Evolutionary conservation across 2,888 invertebrate genomes (phyloP).

Genomic region (Silvanus unidentatus): DNA sequence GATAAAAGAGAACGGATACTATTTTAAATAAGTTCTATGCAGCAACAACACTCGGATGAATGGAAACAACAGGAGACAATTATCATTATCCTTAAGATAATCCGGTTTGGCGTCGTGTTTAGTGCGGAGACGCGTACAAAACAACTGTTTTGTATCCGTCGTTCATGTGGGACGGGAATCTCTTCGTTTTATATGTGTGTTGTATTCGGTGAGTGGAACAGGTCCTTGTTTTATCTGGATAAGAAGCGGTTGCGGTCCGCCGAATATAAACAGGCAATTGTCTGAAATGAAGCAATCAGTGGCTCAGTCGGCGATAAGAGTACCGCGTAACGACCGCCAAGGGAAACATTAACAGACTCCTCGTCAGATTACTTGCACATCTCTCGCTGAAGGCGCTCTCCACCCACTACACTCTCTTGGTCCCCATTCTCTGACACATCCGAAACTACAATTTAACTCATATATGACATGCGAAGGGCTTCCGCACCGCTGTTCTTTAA

Average conservation of each 20-base stretch:
- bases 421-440: no score
- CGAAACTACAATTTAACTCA: no score
- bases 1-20: no score
- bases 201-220: constrained; percentile 25
- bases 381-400: constrained; percentile 33
- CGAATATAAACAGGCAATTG: constrained; percentile 51
- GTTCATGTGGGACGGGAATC: constrained; percentile 10
- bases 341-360: constrained; percentile 50
- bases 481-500: no score
- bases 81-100: constrained; percentile 36
- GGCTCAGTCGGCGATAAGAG: constrained; percentile 48
- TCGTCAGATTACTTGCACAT: constrained; percentile 49
- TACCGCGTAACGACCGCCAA: constrained; percentile 47
- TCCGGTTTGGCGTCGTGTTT: constrained; percentile 31
- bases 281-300: constrained; percentile 51
- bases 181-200: background rate
- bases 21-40: no score
- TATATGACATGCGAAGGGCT: no score
- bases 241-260: constrained; percentile 45
- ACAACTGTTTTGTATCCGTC: constrained; percentile 16
- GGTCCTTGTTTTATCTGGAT: constrained; percentile 40
- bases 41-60: constrained; percentile 12
- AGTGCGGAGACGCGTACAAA: constrained; percentile 20
- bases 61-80: constrained; percentile 32
- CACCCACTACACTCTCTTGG: constrained; percentile 17